phyloP scores from a whole-genome alignment of 2,888 invertebrate genomes.

The Aricia artaxerxes region DNA sequence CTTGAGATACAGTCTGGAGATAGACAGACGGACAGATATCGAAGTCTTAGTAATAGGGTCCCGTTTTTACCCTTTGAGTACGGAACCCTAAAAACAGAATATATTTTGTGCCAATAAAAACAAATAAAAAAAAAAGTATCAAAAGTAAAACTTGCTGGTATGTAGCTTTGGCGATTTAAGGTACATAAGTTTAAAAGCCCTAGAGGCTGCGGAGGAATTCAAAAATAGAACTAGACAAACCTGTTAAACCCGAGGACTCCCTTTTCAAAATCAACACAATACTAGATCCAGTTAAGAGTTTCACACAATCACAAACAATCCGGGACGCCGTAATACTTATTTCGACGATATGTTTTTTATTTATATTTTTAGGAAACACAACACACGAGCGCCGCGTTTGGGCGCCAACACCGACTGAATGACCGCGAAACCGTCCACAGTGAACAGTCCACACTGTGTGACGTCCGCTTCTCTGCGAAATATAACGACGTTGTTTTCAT shows the following conservation, averaged over 20 bases:
- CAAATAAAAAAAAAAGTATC: not conserved
- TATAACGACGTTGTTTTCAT: not conserved
- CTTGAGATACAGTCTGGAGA: too few relatives aligned
- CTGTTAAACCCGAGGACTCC: conserved; percentile 2
- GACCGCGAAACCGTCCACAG: not conserved
- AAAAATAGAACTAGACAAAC: conserved; percentile 26
- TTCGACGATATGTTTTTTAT: not conserved
- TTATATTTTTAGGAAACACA: not conserved
- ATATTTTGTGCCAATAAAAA: not conserved
- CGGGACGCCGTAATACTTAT: not conserved
- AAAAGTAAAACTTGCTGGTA: not conserved
- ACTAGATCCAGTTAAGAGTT: not conserved
- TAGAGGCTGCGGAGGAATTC: conserved; percentile 3
- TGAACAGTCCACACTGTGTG: not conserved
- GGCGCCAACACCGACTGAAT: conserved; percentile 20
- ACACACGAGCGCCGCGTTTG: not conserved
- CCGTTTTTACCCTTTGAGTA: too few relatives aligned
- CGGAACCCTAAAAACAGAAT: too few relatives aligned
- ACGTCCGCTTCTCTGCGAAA: conserved; percentile 15
- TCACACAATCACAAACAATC: conserved; percentile 9
- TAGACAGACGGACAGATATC: too few relatives aligned
- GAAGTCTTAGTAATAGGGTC: too few relatives aligned
- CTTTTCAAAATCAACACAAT: not conserved
- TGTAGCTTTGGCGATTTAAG: not conserved
- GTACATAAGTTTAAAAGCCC: not conserved